Evolutionary conservation across 2,888 invertebrate species (phyloP).

Genomic region (Nephrotoma guestfalica): DNA sequence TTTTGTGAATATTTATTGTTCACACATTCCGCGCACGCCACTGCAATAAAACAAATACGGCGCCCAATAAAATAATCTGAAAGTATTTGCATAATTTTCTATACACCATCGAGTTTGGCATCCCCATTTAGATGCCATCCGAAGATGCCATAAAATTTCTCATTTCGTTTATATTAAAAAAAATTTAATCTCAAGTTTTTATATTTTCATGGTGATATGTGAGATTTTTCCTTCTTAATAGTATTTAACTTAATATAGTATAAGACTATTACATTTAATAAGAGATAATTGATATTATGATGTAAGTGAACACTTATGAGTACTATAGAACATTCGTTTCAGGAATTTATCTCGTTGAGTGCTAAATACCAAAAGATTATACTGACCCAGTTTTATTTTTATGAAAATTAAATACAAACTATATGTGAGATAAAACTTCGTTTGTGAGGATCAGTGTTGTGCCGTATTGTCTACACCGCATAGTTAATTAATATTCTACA

Average conservation of each 20-base stretch:
- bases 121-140: too few species aligned
- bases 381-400: too few species aligned
- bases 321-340: too few species aligned
- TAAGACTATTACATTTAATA: background rate
- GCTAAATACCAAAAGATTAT: too few species aligned
- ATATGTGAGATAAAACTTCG: too few species aligned
- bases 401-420: too few species aligned
- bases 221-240: background rate
- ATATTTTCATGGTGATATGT: background rate
- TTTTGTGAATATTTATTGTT: background rate
- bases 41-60: background rate
- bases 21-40: background rate
- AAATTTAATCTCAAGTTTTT: background rate
- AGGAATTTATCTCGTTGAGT: too few species aligned
- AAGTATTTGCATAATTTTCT: background rate
- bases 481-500: too few species aligned
- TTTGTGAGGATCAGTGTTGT: too few species aligned
- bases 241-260: background rate
- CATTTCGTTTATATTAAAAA: background rate
- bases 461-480: too few species aligned
- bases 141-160: too few species aligned
- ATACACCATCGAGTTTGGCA: background rate
- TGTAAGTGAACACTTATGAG: too few species aligned
- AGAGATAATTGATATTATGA: background rate
- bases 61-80: background rate